phyloP scores from a whole-genome alignment of 1,140 invertebrate species.

The Ectropis grisescens region DNA sequence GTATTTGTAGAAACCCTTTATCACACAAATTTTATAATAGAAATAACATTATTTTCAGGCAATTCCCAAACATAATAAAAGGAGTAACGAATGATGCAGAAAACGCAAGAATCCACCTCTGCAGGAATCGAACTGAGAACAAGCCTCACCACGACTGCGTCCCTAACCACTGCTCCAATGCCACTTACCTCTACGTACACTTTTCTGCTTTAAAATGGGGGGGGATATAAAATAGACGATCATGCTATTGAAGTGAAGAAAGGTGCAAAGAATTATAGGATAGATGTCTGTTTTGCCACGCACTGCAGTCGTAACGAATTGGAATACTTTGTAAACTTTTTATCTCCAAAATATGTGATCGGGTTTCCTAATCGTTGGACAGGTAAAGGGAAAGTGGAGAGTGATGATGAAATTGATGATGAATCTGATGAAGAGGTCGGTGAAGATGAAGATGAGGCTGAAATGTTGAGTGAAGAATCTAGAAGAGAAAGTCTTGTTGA shows the following conservation, averaged over 20 bases:
- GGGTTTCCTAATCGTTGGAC: no score
- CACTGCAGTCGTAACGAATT: slow-evolving; percentile 30
- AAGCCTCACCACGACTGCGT: slow-evolving; percentile 8
- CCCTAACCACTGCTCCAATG: neutral
- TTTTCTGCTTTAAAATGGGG: slow-evolving; percentile 70
- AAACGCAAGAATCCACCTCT: slow-evolving; percentile 21
- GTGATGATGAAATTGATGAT: no score
- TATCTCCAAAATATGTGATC: neutral
- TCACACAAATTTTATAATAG: neutral
- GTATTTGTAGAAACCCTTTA: neutral
- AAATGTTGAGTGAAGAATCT: no score
- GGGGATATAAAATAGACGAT: slow-evolving; percentile 26
- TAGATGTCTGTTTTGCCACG: neutral
- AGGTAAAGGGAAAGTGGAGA: no score
- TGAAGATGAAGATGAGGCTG: no score
- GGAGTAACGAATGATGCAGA: neutral
- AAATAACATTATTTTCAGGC: slow-evolving; percentile 6
- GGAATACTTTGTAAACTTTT: slow-evolving; percentile 9
- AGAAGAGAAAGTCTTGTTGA: no score
- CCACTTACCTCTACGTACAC: slow-evolving; percentile 37
- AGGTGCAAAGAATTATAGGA: neutral
- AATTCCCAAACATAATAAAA: slow-evolving; percentile 3
- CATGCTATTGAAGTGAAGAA: neutral
- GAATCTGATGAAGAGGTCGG: no score
- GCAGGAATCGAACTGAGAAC: slow-evolving; percentile 7